Base-by-base conservation (phyloP, 2,797 vertebrate genomes). In the Clarias pachynema region DNA sequence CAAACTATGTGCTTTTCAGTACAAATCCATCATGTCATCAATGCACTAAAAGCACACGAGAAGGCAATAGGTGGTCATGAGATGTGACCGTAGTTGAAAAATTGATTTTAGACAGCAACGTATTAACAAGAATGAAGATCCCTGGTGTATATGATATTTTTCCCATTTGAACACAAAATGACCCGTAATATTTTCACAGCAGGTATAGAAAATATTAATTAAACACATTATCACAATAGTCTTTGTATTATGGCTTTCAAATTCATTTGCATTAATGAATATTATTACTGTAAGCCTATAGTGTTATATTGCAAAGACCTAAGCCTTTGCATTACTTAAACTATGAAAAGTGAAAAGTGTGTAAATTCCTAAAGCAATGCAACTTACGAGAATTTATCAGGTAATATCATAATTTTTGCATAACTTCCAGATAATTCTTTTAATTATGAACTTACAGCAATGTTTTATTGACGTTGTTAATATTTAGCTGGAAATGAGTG, bases 21-120 rank as follows among this genome's bases (percentile, higher is more conserved):
- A 53, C 57, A 83, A 74, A 83, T 83, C 59, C 70, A 83, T 83
- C 82, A 83, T 31, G 82, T 8, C 29, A 75, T 75, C 60, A 83
- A 63, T 74, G 72, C 26, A 57, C 70, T 53, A 83, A 74, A 75
- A 75, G 82, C 37, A 53, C 59, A 65, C 26, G 60, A 83, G 59
- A 15, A 34, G 9, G 60, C 14, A 74, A 26, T 31, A 62, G 29
- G 77, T 53, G 26, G n/a, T 49, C 57, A 72, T 59, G 40, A 79
- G 49, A 31, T 57, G 26, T 65, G 53, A 49, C 81, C 37, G 10
- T 49, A 49, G 44, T 49, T 83, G 44, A 62, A 40, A 56, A 20
- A 5, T 29, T 9, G 8, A 10, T 70, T 49, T 34, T 31, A 60
- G n/a, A 22, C 34, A 31, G 14, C 34, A 75, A 75, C 2, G 3